These are phyloP conservation scores for Andrena marginata DNA, from an alignment of 2,888 invertebrate genomes.

Conservation along the genomic window DNA sequence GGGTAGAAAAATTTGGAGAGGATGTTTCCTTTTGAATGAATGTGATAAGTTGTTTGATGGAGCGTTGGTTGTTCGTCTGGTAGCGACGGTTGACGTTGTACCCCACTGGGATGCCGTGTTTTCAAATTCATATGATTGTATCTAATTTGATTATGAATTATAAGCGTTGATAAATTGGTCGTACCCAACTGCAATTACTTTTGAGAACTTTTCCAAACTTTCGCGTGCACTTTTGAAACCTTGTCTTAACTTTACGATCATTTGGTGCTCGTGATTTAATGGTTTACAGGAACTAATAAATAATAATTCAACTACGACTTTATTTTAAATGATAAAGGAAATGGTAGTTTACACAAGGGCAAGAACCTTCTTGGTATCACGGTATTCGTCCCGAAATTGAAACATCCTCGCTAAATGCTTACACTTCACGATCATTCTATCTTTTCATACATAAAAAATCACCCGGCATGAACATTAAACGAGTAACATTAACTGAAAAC, in stretches of 20 bases:
- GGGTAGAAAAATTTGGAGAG: background rate
- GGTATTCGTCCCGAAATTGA: background rate
- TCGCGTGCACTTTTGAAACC: no score
- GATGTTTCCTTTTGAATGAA: background rate
- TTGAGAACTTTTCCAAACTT: background rate
- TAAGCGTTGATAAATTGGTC: background rate
- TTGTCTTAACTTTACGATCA: no score
- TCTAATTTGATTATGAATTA: background rate
- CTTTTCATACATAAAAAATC: background rate
- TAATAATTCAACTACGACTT: background rate
- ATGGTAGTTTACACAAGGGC: background rate
- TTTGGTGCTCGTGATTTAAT: background rate
- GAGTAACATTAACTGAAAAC: background rate
- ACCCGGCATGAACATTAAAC: conserved; percentile 2
- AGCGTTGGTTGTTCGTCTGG: background rate
- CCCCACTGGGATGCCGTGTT: background rate
- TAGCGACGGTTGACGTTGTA: conserved; percentile 8
- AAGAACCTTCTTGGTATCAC: background rate
- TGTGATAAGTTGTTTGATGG: background rate
- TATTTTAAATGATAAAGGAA: background rate
- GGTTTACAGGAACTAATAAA: background rate
- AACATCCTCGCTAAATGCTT: background rate
- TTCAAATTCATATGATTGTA: background rate
- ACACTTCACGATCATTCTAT: background rate
- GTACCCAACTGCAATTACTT: no score